Conservation (phyloP, 2,888 invertebrate species). For the Amphipoea lucens region DNA sequence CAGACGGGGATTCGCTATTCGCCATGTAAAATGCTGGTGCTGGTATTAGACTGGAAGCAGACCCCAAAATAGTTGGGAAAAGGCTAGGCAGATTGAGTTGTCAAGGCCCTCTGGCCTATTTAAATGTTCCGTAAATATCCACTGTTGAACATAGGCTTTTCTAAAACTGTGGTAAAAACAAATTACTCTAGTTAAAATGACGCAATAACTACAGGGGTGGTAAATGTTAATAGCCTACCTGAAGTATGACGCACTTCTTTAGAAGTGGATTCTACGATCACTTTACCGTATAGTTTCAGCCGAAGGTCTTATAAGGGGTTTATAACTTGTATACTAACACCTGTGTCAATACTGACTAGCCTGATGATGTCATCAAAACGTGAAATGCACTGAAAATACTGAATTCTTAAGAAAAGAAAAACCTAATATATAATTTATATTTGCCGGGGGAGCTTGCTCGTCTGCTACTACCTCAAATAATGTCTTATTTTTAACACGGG, state of each 20-base stretch:
- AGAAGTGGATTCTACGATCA: neutral
- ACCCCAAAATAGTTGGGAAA: neutral
- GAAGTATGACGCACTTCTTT: conserved; percentile 41
- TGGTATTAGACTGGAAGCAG: neutral
- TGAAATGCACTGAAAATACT: neutral
- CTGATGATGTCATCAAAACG: neutral
- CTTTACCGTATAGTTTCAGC: neutral
- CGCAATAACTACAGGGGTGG: conserved; percentile 43
- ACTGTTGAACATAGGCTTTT: neutral
- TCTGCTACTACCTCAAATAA: neutral
- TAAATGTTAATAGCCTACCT: conserved; percentile 24
- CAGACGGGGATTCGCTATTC: neutral
- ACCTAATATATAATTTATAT: neutral
- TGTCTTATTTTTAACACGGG: neutral
- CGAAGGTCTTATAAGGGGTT: neutral
- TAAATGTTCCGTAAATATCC: neutral
- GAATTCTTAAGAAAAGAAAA: neutral
- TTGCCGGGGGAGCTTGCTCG: neutral
- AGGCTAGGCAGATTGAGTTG: neutral
- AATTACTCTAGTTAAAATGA: conserved; percentile 19
- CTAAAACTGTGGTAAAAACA: neutral
- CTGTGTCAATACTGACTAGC: neutral
- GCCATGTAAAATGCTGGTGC: neutral
- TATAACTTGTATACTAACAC: neutral
- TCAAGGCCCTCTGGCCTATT: neutral